Base-by-base conservation (phyloP, 2,797 vertebrate species). In the Pristis pectinata region DNA sequence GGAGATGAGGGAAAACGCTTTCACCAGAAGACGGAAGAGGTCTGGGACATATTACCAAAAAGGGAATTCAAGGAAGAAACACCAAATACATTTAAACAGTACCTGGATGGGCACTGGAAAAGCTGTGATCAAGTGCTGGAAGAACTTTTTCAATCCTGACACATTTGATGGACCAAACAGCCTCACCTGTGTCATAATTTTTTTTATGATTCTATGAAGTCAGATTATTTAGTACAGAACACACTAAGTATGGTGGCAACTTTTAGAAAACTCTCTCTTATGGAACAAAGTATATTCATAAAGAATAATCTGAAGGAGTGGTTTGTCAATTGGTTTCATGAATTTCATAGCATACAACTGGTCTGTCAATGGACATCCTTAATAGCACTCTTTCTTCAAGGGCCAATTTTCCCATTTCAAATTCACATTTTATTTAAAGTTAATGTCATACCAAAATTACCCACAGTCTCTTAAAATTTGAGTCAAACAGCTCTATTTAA, bases 401-500 rank as follows among this genome's bases (percentile, higher is more conserved):
- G 59, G 3, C 67, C 13, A 93, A 53, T 93, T 93, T 22, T 49
- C 44, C 67, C 27, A 49, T 64, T 53, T 74, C 67, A 74, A 27
- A 34, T 49, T 93, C 64, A 37, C 19, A 91, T 91, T 37, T 91
- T 37, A n/a, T 64, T 91, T 91, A 91, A 91, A 64, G 59, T 41
- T 67, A 67, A 41, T 67, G n/a, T 67, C 87, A 91, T 64, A 17
- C n/a, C 87, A 91, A 91, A 91, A 24, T 91, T 19, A 91, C 85
- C 59, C 56, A 53, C 24, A 89, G 34, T 34, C 17, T 61, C 59
- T 9, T 64, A 37, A n/a, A 67, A 61, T 61, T 59, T 24, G n/a
- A 64, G 27, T 70, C 64, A 93, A 93, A 93, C 17, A 49, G 67
- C 70, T 72, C 87, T 49, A 74, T 53, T 93, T 93, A 93, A 93